Percentiles rank a stretch among this genome's conserved stretches.
phyloP scores from a whole-genome alignment of 2,113 vertebrate genomes.

The Marmota flaviventris region DNA sequence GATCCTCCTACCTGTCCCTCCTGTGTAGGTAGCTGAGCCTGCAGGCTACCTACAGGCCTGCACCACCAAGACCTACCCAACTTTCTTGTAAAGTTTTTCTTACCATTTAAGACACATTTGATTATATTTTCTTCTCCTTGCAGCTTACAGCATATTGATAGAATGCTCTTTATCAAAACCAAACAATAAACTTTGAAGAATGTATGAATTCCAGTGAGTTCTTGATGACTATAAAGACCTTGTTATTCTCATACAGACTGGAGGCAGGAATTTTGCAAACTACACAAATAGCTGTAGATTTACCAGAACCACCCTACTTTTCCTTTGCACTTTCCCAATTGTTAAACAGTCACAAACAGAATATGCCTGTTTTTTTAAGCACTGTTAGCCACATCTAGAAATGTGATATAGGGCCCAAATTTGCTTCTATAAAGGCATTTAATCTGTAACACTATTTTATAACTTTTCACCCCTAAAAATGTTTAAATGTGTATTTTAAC shows the following conservation, averaged over 20 bases:
- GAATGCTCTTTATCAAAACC: slow-evolving; percentile 35
- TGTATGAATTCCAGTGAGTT: slow-evolving; percentile 58
- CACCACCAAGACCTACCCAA: neutral
- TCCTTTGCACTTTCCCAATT: neutral
- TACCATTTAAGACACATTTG: neutral
- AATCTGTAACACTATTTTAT: neutral
- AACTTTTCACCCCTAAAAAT: slow-evolving; percentile 7
- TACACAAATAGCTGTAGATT: slow-evolving; percentile 31
- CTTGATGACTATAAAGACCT: slow-evolving; percentile 30
- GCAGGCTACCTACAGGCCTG: neutral
- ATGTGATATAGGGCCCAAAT: neutral
- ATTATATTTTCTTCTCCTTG: neutral
- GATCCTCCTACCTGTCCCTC: neutral
- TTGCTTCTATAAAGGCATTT: neutral
- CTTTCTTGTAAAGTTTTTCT: neutral
- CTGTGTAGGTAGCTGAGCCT: no score
- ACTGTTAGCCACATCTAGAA: neutral
- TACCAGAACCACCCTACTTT: neutral
- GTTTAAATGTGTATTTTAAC: neutral
- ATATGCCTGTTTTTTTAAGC: neutral
- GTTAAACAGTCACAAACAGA: neutral
- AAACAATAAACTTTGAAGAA: slow-evolving; percentile 64
- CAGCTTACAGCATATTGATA: neutral
- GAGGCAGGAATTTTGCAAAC: slow-evolving; percentile 73
- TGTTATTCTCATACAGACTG: slow-evolving; percentile 56